Percentiles rank a stretch among this genome's conserved stretches.
phyloP scores from a whole-genome alignment of 53 echinoderm and acorn worm genomes.

The Holothuria leucospilota region DNA sequence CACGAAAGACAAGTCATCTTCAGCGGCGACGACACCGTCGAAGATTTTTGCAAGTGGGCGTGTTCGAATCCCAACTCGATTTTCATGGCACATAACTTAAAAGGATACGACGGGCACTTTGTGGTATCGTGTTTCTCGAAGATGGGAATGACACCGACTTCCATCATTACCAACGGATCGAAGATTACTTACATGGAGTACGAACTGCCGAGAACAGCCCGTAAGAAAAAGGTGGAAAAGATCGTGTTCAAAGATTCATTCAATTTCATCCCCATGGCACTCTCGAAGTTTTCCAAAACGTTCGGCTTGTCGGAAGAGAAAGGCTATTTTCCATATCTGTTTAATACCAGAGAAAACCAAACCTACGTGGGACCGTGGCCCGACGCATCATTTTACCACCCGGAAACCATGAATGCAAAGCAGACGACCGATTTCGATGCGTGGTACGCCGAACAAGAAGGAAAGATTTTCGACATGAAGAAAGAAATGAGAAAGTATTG shows the following conservation, averaged over 20 bases:
- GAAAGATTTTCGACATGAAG: constrained; percentile 45
- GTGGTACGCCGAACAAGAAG: constrained; percentile 28
- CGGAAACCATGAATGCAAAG: constrained; percentile 21
- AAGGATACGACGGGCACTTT: constrained; percentile 44
- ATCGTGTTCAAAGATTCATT: constrained; percentile 65
- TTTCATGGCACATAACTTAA: constrained; percentile 58
- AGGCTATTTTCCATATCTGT: constrained; percentile 52
- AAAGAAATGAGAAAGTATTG: constrained; percentile 52
- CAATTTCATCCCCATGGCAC: constrained; percentile 71
- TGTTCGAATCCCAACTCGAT: neutral
- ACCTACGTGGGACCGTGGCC: neutral
- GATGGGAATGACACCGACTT: neutral
- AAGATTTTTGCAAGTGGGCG: constrained; percentile 2
- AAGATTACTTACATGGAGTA: constrained; percentile 11
- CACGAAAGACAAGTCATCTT: neutral
- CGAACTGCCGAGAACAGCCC: neutral
- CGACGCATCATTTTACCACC: constrained; percentile 20
- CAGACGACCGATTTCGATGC: neutral
- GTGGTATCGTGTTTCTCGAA: neutral
- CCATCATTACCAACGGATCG: neutral
- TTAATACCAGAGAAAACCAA: constrained; percentile 39
- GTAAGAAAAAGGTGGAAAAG: neutral
- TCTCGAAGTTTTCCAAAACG: constrained; percentile 45
- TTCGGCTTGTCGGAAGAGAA: constrained; percentile 47
- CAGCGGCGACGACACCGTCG: neutral